These are phyloP conservation scores for Lethocerus indicus DNA, from an alignment of 1,140 invertebrate species.

Conservation along the genomic window DNA sequence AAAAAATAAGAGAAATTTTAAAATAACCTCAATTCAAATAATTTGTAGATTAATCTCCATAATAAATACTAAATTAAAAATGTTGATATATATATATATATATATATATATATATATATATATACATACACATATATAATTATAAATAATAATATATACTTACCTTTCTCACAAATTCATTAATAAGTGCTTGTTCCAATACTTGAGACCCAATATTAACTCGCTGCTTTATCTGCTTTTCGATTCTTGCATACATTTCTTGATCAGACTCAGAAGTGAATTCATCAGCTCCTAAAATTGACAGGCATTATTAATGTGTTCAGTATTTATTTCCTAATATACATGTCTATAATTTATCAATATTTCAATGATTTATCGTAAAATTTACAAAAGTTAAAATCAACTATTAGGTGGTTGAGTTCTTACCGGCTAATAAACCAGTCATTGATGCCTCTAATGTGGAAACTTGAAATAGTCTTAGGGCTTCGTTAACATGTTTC, in stretches of 20 bases:
- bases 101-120: no score
- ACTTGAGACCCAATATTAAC: slow-evolving; percentile 95
- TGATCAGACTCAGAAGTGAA: slow-evolving; percentile 92
- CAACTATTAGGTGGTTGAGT: neutral
- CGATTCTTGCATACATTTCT: slow-evolving; percentile 73
- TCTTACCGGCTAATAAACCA: slow-evolving; percentile 70
- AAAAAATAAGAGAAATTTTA: no score
- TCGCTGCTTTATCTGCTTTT: slow-evolving; percentile 85
- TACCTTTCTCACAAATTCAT: slow-evolving; percentile 78
- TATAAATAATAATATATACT: no score
- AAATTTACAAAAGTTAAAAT: neutral
- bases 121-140: no score
- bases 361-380: neutral
- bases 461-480: slow-evolving; percentile 98
- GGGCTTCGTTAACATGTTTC: slow-evolving; percentile 85
- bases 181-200: slow-evolving; percentile 82
- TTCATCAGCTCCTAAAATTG: slow-evolving; percentile 71
- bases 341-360: neutral
- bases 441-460: slow-evolving; percentile 90
- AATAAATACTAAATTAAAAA: no score
- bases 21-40: no score
- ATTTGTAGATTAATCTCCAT: no score
- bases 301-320: no score
- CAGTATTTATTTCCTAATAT: neutral
- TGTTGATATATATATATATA: no score